Percentiles rank a stretch among this genome's conserved stretches.
Evolutionary conservation across 2,113 vertebrate species (phyloP).

Genomic region (Callionymus lyra): DNA sequence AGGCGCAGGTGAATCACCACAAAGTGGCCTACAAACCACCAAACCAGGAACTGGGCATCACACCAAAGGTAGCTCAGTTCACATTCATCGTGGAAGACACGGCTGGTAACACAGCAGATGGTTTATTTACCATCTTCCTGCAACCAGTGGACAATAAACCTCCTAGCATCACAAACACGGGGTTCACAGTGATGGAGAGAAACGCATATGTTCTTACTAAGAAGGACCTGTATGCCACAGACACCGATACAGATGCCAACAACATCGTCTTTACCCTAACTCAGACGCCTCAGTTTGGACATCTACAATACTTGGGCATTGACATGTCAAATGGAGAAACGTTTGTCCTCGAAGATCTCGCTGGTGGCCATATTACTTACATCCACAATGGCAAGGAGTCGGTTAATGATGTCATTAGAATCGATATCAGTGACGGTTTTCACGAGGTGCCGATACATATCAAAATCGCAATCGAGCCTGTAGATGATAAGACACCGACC

Average conservation of each 20-base stretch:
- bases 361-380: constrained; percentile 64
- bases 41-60: constrained; percentile 83
- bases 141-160: constrained; percentile 93
- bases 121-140: constrained; percentile 83
- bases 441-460: constrained; percentile 83
- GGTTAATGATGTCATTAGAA: constrained; percentile 69
- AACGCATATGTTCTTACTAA: constrained; percentile 72
- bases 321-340: constrained; percentile 68
- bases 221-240: constrained; percentile 68
- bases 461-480: constrained; percentile 72
- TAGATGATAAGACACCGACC: constrained; percentile 72
- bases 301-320: constrained; percentile 67
- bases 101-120: constrained; percentile 75
- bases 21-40: constrained; percentile 89
- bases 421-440: constrained; percentile 84
- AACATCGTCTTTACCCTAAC: constrained; percentile 76
- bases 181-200: constrained; percentile 76
- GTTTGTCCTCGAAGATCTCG: constrained; percentile 70
- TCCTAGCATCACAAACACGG: constrained; percentile 84
- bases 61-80: constrained; percentile 85
- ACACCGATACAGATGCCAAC: constrained; percentile 72
- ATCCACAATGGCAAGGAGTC: constrained; percentile 75
- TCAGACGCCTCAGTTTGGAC: constrained; percentile 64
- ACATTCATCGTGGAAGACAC: constrained; percentile 84
- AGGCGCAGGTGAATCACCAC: constrained; percentile 94